Evolutionary conservation across 2,113 vertebrate species (phyloP), one percentile per base, ranked within the genome.

Genomic region (Seriola quinqueradiata): DNA sequence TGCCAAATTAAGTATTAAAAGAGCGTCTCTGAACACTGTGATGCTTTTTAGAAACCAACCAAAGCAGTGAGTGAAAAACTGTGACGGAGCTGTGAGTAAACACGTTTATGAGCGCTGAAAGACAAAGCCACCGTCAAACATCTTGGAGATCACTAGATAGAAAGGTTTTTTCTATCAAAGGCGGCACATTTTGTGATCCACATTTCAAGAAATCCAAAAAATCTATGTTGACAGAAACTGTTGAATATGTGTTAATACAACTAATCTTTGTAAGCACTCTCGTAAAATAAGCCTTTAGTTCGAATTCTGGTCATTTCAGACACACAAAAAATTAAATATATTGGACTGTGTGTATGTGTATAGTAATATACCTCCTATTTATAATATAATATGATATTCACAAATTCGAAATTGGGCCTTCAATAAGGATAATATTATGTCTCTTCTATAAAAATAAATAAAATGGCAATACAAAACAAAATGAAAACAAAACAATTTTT

Each of bases 1-100:
- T 42, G 8, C 10, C n/a, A 74, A 77, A 68, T 44, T 1, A 84
- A 55, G 23, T 50, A 61, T 72, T 58, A 67, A 82, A 70, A 64
- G 12, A 68, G 17, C 14, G 25, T 67, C 7, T 69, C 11, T 40
- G 28, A 83, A 84, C 19, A 19, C 14, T 36, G 40, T 9, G 25
- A 69, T 59, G 59, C 17, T 73, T 61, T 66, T 76, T 8, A 55
- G 44, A 67, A 54, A 77, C 16, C 34, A 40, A 57, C 34, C 69
- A 55, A 61, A 34, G 36, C n/a, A 7, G 38, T 38, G 38, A 34
- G 10, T 50, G n/a, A 46, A 73, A 64, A 58, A 25, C 44, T 28
- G n/a, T 72, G 55, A 66, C 48, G 19, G 21, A 64, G 19, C 23
- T n/a, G 4, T 23, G 11, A 36, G 54, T 36, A 44, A 69, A 60